These are phyloP conservation scores for Dasypus novemcinctus DNA, from an alignment of 2,113 vertebrate genomes.

Conservation along the genomic window DNA sequence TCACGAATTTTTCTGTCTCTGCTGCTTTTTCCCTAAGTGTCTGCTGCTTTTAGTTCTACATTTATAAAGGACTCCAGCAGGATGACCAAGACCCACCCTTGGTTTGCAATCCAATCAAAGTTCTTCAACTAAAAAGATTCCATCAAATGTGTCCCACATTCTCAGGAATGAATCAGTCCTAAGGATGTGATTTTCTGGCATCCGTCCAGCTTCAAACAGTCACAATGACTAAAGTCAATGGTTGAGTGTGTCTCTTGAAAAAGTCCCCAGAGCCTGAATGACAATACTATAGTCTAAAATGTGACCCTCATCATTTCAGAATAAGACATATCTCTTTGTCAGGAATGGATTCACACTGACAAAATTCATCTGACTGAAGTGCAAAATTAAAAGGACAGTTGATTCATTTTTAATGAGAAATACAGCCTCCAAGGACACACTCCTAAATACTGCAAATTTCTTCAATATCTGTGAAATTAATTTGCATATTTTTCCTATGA, in stretches of 20 bases:
- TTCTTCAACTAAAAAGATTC: too few relatives aligned
- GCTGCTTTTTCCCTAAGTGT: too few relatives aligned
- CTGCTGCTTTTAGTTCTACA: too few relatives aligned
- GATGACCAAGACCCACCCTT: too few relatives aligned
- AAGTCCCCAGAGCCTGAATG: background rate
- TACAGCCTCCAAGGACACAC: background rate
- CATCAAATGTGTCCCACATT: too few relatives aligned
- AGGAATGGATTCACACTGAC: background rate
- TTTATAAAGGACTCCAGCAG: too few relatives aligned
- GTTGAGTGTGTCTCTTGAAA: fast-evolving
- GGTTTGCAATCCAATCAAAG: too few relatives aligned
- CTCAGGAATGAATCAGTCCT: too few relatives aligned
- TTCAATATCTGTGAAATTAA: background rate
- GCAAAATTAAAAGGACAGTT: slow-evolving; percentile 1
- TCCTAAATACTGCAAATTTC: background rate
- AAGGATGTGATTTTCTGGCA: too few relatives aligned
- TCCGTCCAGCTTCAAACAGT: too few relatives aligned
- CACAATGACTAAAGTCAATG: background rate
- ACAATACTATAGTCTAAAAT: background rate
- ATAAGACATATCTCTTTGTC: background rate
- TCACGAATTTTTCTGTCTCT: too few relatives aligned
- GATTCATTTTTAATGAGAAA: slow-evolving; percentile 27
- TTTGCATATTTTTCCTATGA: background rate
- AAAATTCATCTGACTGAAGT: background rate
- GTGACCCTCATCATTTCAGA: background rate